A percentile compares a stretch with the other conserved stretches of the same genome.
Evolutionary conservation across 2,113 vertebrate species (phyloP).

Genomic region (Pteronura brasiliensis): DNA sequence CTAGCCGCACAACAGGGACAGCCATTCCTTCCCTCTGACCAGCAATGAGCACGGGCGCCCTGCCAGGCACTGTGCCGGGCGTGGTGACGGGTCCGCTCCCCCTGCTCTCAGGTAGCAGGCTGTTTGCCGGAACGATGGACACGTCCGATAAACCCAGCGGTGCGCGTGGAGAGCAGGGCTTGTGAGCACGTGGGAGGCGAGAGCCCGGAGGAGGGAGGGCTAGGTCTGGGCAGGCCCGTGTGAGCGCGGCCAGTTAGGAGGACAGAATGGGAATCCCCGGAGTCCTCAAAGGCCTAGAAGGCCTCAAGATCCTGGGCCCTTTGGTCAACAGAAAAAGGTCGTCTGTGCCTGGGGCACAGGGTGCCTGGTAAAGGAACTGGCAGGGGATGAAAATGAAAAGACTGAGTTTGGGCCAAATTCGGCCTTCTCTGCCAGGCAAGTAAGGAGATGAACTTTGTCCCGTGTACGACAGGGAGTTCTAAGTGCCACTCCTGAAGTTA

Average conservation of each 20-base stretch:
- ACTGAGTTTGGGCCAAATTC: neutral
- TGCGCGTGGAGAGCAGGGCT: fast-evolving
- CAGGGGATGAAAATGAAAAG: neutral
- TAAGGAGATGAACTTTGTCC: neutral
- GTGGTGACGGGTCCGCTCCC: fast-evolving
- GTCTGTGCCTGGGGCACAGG: neutral
- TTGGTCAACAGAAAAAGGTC: neutral
- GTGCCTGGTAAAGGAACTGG: neutral
- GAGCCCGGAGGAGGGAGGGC: neutral
- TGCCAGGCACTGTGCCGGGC: neutral
- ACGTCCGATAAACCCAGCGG: fast-evolving
- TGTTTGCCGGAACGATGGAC: fast-evolving
- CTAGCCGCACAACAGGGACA: neutral
- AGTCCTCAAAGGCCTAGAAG: neutral
- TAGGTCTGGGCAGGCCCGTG: fast-evolving
- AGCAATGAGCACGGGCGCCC: fast-evolving
- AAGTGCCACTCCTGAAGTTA: neutral
- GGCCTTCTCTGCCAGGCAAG: neutral
- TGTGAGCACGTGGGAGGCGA: fast-evolving
- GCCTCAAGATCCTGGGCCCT: neutral
- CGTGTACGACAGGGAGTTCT: neutral
- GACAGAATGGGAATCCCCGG: neutral
- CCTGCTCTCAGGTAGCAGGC: neutral
- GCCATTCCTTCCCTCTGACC: fast-evolving
- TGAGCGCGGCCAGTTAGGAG: too few species aligned